Evolutionary conservation across 2,888 invertebrate genomes (phyloP).

Genomic region (Anarsia innoxiella): DNA sequence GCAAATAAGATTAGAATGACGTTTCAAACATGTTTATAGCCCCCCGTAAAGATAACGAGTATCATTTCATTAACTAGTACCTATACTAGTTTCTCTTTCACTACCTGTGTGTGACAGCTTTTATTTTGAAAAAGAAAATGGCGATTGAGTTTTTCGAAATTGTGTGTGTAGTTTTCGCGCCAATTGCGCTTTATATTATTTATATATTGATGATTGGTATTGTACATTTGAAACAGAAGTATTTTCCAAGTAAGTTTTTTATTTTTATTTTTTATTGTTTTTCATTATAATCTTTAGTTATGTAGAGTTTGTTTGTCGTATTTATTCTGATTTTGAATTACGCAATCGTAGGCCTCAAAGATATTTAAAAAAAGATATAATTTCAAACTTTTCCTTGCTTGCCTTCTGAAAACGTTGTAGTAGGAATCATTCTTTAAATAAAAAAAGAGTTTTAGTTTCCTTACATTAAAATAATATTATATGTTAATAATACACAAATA

Average conservation of each 20-base stretch:
- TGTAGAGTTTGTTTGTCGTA: too few species aligned
- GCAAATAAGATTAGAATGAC: background rate
- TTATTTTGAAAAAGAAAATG: constrained; percentile 21
- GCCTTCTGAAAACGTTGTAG: too few species aligned
- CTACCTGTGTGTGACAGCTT: background rate
- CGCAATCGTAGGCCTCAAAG: too few species aligned
- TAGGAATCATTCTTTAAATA: too few species aligned
- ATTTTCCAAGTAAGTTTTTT: constrained; percentile 25
- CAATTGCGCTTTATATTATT: constrained; percentile 31
- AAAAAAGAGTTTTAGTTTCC: too few species aligned
- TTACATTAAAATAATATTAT: too few species aligned
- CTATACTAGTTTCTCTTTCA: background rate
- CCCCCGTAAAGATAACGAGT: background rate
- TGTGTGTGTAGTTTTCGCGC: constrained; percentile 33
- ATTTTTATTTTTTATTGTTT: background rate
- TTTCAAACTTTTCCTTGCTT: too few species aligned
- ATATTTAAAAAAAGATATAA: too few species aligned
- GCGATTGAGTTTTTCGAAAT: constrained; percentile 26
- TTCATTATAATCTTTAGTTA: too few species aligned
- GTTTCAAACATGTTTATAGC: too few species aligned
- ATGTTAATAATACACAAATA: too few species aligned
- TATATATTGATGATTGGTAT: constrained; percentile 29
- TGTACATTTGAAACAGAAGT: constrained; percentile 19
- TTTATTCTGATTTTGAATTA: too few species aligned
- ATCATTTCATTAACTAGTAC: background rate